These are phyloP conservation scores for Habrosyne pyritoides DNA, from an alignment of 2,888 invertebrate genomes.

Conservation along the genomic window DNA sequence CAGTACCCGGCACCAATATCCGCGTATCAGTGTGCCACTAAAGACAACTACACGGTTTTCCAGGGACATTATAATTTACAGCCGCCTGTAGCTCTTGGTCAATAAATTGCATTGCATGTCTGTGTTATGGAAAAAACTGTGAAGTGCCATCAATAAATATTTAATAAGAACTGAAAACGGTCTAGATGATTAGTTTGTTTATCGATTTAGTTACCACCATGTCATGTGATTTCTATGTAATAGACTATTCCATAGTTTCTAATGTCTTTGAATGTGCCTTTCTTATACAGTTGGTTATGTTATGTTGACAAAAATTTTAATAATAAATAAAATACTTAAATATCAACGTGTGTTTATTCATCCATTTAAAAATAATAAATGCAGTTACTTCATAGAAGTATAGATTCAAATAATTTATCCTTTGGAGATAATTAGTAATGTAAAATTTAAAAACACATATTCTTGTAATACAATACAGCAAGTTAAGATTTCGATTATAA, in stretches of 20 bases:
- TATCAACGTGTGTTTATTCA: neutral
- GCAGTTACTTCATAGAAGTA: too few species aligned
- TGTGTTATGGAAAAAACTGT: neutral
- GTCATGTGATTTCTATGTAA: neutral
- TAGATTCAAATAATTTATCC: too few species aligned
- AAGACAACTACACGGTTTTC: slow-evolving; percentile 76
- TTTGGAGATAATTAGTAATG: too few species aligned
- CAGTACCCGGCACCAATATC: slow-evolving; percentile 65
- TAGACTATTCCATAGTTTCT: neutral
- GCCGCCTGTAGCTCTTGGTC: slow-evolving; percentile 75
- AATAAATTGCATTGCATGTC: slow-evolving; percentile 39
- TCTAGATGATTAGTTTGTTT: neutral
- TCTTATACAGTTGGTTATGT: slow-evolving; percentile 46
- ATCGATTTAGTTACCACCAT: neutral
- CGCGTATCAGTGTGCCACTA: slow-evolving; percentile 74
- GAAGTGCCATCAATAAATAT: slow-evolving; percentile 24
- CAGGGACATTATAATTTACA: slow-evolving; percentile 79
- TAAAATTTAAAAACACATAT: too few species aligned
- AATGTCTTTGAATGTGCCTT: slow-evolving; percentile 17
- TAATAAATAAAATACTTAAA: neutral
- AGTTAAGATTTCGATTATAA: too few species aligned
- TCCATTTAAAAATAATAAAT: neutral
- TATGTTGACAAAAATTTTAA: slow-evolving; percentile 20
- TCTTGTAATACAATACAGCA: too few species aligned
- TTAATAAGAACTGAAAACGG: slow-evolving; percentile 4